Evolutionary conservation across 2,888 invertebrate genomes (phyloP), one percentile per base, ranked within the genome.

Genomic region (Drosophila suboccidentalis): DNA sequence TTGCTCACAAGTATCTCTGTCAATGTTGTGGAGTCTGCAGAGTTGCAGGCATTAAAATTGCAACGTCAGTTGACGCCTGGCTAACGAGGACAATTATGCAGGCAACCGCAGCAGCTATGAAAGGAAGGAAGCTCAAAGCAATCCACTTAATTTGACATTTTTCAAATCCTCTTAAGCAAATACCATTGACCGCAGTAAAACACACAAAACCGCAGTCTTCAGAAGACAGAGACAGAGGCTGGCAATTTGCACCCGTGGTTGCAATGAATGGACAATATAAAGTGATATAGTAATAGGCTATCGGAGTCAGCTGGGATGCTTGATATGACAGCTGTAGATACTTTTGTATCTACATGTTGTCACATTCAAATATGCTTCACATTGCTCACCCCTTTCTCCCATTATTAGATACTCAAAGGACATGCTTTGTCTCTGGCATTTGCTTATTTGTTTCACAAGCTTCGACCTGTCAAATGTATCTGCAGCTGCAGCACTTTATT

Each of bases 401-500:
- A 69, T 66, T 73, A 62, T 66, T 71, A 62, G 62, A 69, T 58
- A 73, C 75, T 73, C 53, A 50, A 62, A 61, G 69, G 73, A 55
- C 62, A 67, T 72, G 71, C 70, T 74, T 84, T 84, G 82, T 82
- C 72, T 71, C 32, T 67, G 73, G 68, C 71, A 79, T 71, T 80
- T 74, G 83, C 76, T 80, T 85, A 82, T 82, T 83, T 76, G 74
- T 72, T 70, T 70, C 72, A 80, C 78, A 67, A 80, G 79, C 73
- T 71, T 75, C 62, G 60, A 55, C 63, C 67, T 84, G 80, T 87
- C 82, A 82, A 75, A 82, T 75, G 80, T 78, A 82, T 82, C 75
- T 72, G 75, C 71, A 81, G 73, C 73, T 71, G 68, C 77, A 86
- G 64, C 79, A 82, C 84, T 87, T 84, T 80, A 84, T 87, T 84